Conservation (phyloP, 1,140 invertebrate genomes). For the Venustaconcha ellipsiformis region DNA sequence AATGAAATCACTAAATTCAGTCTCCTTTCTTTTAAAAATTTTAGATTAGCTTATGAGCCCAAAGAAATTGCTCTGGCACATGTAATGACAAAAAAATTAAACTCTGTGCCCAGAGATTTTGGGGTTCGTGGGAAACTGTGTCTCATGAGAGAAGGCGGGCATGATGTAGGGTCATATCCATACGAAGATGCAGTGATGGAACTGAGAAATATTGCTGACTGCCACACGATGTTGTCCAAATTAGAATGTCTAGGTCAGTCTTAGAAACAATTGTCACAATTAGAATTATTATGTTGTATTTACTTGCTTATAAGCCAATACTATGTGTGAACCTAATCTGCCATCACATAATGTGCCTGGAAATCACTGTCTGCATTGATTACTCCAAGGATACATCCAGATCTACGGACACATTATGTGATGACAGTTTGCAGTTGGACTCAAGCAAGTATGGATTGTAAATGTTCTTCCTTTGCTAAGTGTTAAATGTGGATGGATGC, state of each 20-base stretch:
- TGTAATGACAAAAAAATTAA: conserved; percentile 51
- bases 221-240: conserved; percentile 55
- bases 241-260: conserved; percentile 60
- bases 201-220: conserved; percentile 37
- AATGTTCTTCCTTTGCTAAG: too few species aligned
- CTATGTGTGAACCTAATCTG: too few species aligned
- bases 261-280: too few species aligned
- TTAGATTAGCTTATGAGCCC: conserved; percentile 56
- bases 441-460: too few species aligned
- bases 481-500: too few species aligned
- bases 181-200: conserved; percentile 55
- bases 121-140: conserved; percentile 52
- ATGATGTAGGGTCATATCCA: conserved; percentile 23
- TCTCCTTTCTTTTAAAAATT: background rate
- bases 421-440: too few species aligned
- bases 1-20: background rate
- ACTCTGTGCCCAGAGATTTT: conserved; percentile 41
- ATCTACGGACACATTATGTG: too few species aligned
- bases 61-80: conserved; percentile 54
- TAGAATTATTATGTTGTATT: too few species aligned
- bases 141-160: conserved; percentile 23
- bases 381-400: too few species aligned
- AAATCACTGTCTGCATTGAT: too few species aligned
- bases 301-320: too few species aligned
- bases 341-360: too few species aligned